A percentile compares a stretch with the other conserved stretches of the same genome.
phyloP scores from a whole-genome alignment of 2,113 vertebrate species.

The Erythrocercus mccallii region DNA sequence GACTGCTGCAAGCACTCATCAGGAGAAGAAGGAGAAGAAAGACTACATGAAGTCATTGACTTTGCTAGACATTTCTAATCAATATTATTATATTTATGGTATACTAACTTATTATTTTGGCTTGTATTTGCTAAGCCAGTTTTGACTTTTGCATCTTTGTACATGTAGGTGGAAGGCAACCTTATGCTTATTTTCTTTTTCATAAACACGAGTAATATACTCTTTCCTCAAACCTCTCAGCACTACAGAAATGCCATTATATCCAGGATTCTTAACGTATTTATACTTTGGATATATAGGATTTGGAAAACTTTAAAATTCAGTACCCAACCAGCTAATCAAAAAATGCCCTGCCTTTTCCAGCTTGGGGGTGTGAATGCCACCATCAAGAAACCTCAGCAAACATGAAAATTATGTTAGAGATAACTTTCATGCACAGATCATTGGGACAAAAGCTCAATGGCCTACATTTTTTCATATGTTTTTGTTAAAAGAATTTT shows the following conservation, averaged over 20 bases:
- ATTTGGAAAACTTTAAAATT: not conserved
- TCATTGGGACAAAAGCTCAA: not conserved
- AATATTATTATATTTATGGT: not conserved
- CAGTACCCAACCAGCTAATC: not conserved
- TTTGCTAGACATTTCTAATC: not conserved
- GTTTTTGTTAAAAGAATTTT: not conserved
- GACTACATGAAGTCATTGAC: not conserved
- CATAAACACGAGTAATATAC: not conserved
- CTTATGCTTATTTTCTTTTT: not conserved
- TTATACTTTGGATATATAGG: not conserved
- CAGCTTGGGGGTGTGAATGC: not conserved
- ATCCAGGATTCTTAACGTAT: not conserved
- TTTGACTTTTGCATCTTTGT: not conserved
- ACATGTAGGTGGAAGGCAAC: not conserved
- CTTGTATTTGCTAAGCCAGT: not conserved
- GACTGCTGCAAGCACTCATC: not conserved
- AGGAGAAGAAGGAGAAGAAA: not conserved
- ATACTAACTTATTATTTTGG: not conserved
- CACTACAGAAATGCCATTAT: not conserved
- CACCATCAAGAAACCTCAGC: not conserved
- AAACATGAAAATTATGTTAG: not conserved
- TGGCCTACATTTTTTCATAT: not conserved
- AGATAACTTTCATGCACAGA: not conserved
- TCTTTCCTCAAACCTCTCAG: not conserved
- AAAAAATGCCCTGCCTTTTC: not conserved